Evolutionary conservation across 92 coral and sea anemone species (phyloP), one percentile per base, ranked within the genome.

Genomic region (Parazoanthus atlanticus): DNA sequence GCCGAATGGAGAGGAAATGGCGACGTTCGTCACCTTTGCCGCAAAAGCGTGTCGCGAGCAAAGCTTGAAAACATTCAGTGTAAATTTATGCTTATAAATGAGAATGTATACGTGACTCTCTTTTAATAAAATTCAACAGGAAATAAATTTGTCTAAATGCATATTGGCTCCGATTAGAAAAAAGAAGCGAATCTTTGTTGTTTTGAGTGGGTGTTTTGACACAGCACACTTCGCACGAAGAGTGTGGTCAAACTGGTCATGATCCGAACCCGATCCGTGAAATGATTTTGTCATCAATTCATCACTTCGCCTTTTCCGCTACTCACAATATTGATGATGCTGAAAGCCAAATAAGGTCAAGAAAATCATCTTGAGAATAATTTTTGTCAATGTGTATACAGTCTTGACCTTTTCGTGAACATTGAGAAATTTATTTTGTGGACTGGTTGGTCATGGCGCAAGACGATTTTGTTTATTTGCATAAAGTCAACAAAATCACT

Each of bases 341-440:
- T 23, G 78, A 84, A 71, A 84, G 41, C 87, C 87, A 84, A 84
- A 84, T 84, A 40, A 30, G 87, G 87, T 84, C 29, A 43, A 67
- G 58, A 30, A 83, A 29, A 49, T 33, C 13, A 12, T 46, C 38
- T 54, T 7, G 25, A 80, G 72, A 64, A 56, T 7, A 19, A 54
- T 31, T 56, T 6, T 32, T 25, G 15, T 17, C 69, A 52, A 52
- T 13, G 3, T 52, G 3, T 13, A 15, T 15, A 11, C 58, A 52
- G 58, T 13, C 58, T 52, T 52, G 58, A 52, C 19, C 58, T 52
- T 12, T 52, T 52, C 58, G 1, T 52, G 21, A 52, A 15, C 10
- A 13, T 36, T 36, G 58, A 2, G 19, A 52, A 31, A 72, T 32
- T 1, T 72, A 41, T 72, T 28, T 15, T 52, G 58, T 52, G 10